Conservation (phyloP, 2,113 vertebrate species). For the Notothenia coriiceps region DNA sequence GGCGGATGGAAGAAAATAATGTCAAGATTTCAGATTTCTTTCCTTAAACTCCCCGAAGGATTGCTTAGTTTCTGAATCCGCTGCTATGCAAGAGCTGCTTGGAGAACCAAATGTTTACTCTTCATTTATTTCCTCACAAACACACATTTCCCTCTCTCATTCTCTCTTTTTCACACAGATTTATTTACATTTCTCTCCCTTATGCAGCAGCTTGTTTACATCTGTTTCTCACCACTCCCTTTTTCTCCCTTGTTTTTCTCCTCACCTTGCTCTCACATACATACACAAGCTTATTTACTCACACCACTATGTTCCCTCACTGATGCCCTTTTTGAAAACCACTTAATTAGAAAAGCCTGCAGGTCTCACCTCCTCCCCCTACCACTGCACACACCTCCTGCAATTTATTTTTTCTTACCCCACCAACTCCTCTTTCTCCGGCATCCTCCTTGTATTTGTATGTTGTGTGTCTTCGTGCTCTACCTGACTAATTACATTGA, state of each 20-base stretch:
- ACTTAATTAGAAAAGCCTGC: conserved; percentile 71
- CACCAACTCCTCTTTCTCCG: conserved; percentile 21
- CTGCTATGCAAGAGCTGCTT: conserved; percentile 28
- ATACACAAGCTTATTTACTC: conserved; percentile 56
- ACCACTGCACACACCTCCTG: conserved; percentile 2
- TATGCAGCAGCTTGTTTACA: conserved; percentile 67
- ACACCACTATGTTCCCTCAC: conserved; percentile 25
- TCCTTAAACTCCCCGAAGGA: conserved; percentile 41
- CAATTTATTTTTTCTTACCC: conserved; percentile 1
- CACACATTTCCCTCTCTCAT: conserved; percentile 5
- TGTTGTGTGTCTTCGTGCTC: conserved; percentile 26
- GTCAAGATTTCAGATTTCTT: conserved; percentile 32
- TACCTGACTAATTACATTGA: conserved; percentile 63
- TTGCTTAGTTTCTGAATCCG: conserved; percentile 40
- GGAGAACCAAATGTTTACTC: conserved; percentile 60
- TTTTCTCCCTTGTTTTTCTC: not conserved
- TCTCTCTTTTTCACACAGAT: conserved; percentile 32
- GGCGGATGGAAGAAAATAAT: conserved; percentile 41
- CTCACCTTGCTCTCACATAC: not conserved
- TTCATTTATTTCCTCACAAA: not conserved
- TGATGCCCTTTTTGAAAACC: conserved; percentile 69
- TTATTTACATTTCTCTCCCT: conserved; percentile 61
- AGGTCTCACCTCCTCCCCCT: conserved; percentile 12
- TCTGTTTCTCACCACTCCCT: conserved; percentile 42
- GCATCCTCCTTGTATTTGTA: conserved; percentile 21